These are phyloP conservation scores for Anticlea derivata DNA, from an alignment of 2,888 invertebrate species.

Conservation along the genomic window DNA sequence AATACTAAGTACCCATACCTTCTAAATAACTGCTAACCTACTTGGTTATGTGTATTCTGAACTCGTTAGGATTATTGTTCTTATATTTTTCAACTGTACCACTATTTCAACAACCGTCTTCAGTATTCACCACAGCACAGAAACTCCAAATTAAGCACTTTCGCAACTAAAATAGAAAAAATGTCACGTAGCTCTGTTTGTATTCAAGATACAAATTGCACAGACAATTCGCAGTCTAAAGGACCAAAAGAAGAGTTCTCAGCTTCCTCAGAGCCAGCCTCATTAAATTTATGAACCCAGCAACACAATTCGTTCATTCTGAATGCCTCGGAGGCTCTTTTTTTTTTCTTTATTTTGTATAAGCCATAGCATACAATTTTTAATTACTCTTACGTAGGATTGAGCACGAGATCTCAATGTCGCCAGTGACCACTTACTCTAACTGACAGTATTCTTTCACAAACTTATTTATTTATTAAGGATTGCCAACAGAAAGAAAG, in stretches of 20 bases:
- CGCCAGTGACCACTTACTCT: too few relatives aligned
- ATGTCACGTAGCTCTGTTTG: constrained; percentile 7
- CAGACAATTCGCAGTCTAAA: constrained; percentile 15
- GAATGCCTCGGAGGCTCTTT: constrained; percentile 10
- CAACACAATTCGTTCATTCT: constrained; percentile 33
- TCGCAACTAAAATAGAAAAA: not conserved
- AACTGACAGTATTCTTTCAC: not conserved
- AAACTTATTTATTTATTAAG: too few relatives aligned
- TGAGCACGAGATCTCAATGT: too few relatives aligned
- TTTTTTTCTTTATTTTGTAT: constrained; percentile 15
- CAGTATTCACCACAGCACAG: not conserved
- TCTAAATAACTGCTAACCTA: too few relatives aligned
- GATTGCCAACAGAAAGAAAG: too few relatives aligned
- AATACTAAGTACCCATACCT: too few relatives aligned
- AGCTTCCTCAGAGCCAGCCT: constrained; percentile 19
- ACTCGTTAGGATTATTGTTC: too few relatives aligned
- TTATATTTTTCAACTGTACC: too few relatives aligned
- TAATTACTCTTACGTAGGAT: too few relatives aligned
- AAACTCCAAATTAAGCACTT: not conserved
- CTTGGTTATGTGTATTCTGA: too few relatives aligned
- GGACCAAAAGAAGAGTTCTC: constrained; percentile 12
- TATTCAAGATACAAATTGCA: constrained; percentile 23
- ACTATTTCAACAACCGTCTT: too few relatives aligned
- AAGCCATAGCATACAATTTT: too few relatives aligned
- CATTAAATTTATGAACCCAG: constrained; percentile 32